Evolutionary conservation across 2,888 invertebrate species (phyloP).

Genomic region (Hydroisotoma schaefferi): DNA sequence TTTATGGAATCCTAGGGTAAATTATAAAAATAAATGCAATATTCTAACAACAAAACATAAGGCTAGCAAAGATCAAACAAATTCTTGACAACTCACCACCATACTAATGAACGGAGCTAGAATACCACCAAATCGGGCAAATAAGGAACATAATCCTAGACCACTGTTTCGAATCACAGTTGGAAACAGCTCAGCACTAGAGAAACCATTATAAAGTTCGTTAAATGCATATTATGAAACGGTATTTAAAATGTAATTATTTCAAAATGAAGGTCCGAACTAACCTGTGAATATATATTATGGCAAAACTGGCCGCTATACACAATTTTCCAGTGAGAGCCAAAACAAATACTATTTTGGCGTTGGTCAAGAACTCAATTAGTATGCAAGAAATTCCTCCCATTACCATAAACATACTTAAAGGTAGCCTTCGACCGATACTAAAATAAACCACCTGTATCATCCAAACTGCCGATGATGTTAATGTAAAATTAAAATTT

Average conservation of each 20-base stretch:
- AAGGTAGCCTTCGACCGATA: conserved; percentile 47
- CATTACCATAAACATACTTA: conserved; percentile 44
- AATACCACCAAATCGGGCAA: conserved; percentile 50
- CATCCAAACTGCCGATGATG: not conserved
- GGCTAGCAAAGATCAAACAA: not conserved
- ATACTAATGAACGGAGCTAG: conserved; percentile 48
- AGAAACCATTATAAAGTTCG: not conserved
- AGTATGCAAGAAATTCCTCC: conserved; percentile 45
- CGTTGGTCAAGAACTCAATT: conserved; percentile 30
- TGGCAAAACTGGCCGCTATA: conserved; percentile 54
- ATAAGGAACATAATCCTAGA: conserved; percentile 50
- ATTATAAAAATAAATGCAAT: conserved; percentile 3
- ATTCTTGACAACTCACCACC: conserved; percentile 28
- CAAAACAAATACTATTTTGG: conserved; percentile 29
- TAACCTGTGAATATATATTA: conserved; percentile 53
- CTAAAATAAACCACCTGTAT: conserved; percentile 18
- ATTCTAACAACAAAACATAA: conserved; percentile 1
- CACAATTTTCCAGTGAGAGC: conserved; percentile 54
- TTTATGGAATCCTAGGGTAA: conserved; percentile 24
- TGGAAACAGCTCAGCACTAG: conserved; percentile 56
- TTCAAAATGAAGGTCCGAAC: not conserved
- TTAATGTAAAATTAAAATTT: not conserved
- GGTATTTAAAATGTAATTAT: not conserved
- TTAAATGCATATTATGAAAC: too few species aligned
- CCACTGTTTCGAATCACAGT: conserved; percentile 54